These are phyloP conservation scores for Parascotia fuliginaria DNA, from an alignment of 2,888 invertebrate genomes.

Conservation along the genomic window DNA sequence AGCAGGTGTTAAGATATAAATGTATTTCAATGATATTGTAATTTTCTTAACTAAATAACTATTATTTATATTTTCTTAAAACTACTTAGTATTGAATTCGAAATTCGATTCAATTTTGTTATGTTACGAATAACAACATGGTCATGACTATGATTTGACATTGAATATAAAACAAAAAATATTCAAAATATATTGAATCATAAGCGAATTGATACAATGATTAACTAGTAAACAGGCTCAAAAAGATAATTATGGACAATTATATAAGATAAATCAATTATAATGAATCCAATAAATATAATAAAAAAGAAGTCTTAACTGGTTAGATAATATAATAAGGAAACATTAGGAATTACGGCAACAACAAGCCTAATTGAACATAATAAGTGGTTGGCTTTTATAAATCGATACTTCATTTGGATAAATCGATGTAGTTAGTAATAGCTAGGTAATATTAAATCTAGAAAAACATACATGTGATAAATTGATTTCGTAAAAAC, in stretches of 20 bases:
- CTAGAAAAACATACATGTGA: neutral
- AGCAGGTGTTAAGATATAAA: constrained; percentile 2
- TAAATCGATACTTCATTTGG: constrained; percentile 1
- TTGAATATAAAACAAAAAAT: too few relatives aligned
- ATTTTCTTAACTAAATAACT: too few relatives aligned
- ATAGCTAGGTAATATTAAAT: neutral
- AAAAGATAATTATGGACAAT: too few relatives aligned
- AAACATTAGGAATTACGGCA: constrained; percentile 49
- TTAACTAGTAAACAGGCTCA: too few relatives aligned
- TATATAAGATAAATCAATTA: too few relatives aligned
- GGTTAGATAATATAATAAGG: too few relatives aligned
- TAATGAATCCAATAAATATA: too few relatives aligned
- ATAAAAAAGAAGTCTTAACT: too few relatives aligned
- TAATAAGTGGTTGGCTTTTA: constrained; percentile 23
- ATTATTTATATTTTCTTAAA: too few relatives aligned
- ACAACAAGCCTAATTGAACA: constrained; percentile 33
- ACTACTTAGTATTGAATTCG: neutral
- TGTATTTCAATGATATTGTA: neutral
- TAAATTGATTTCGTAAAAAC: neutral
- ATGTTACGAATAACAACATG: neutral
- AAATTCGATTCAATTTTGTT: neutral
- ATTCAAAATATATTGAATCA: too few relatives aligned
- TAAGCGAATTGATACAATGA: too few relatives aligned
- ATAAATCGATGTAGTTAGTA: constrained; percentile 1
- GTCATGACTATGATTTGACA: too few relatives aligned